Conservation (phyloP, 1,140 invertebrate genomes). For the Augochlora pura region DNA sequence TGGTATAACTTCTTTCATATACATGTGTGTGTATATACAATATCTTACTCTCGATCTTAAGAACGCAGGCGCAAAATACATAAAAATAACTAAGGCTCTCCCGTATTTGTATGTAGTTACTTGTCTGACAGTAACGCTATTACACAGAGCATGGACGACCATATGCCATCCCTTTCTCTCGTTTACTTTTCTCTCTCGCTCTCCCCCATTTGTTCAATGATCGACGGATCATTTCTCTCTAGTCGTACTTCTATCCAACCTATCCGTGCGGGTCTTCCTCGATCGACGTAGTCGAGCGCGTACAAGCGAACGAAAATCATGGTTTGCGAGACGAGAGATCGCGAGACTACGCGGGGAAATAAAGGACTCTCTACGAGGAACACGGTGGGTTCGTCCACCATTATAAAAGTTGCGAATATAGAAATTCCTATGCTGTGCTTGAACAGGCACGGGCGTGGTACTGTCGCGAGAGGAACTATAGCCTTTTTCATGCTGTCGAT, state of each 20-base stretch:
- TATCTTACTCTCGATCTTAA: slow-evolving; percentile 57
- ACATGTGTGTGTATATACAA: slow-evolving; percentile 59
- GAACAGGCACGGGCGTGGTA: slow-evolving; percentile 4
- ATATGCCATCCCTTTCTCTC: slow-evolving; percentile 6
- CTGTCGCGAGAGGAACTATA: slow-evolving; percentile 37
- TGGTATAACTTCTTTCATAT: slow-evolving; percentile 59
- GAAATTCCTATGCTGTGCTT: neutral
- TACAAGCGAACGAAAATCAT: neutral
- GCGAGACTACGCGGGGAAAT: neutral
- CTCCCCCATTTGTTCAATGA: neutral
- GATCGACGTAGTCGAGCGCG: slow-evolving; percentile 28
- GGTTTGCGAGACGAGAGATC: neutral
- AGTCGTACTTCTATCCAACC: neutral
- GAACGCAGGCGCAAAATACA: slow-evolving; percentile 57
- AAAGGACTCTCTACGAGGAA: slow-evolving; percentile 7
- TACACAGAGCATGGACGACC: slow-evolving; percentile 43
- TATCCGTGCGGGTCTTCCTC: neutral
- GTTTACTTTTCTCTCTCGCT: neutral
- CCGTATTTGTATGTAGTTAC: slow-evolving; percentile 39
- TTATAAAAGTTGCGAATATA: slow-evolving; percentile 13
- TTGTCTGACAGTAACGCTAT: slow-evolving; percentile 37
- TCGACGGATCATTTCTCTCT: neutral
- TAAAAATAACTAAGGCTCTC: slow-evolving; percentile 57
- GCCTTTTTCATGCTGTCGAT: neutral
- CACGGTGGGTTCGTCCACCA: neutral